Conservation (phyloP, 1,140 invertebrate species). For the Ips nitidus region DNA sequence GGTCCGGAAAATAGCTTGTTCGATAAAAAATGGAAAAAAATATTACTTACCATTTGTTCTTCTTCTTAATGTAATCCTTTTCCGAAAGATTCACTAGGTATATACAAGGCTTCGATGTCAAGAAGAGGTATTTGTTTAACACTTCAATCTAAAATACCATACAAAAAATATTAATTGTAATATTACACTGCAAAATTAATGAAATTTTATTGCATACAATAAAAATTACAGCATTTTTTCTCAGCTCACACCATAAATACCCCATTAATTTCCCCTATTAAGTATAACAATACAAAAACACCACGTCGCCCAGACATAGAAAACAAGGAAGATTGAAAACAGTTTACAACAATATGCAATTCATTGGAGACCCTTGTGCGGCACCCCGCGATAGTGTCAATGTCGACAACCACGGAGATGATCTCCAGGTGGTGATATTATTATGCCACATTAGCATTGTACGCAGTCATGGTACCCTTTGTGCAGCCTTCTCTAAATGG, state of each 20-base stretch:
- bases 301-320: conserved; percentile 13
- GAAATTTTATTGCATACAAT: no score
- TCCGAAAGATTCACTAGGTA: conserved; percentile 98
- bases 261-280: conserved; percentile 10
- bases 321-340: not conserved
- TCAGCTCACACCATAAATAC: conserved; percentile 9
- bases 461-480: conserved; percentile 32
- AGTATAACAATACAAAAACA: conserved; percentile 16
- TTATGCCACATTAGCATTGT: conserved; percentile 41
- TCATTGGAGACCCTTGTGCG: conserved; percentile 29
- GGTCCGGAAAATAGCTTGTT: not conserved
- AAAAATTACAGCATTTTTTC: not conserved
- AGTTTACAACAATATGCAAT: conserved; percentile 26
- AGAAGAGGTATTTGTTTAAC: conserved; percentile 93
- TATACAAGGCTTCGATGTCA: conserved; percentile 98
- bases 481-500: conserved; percentile 28
- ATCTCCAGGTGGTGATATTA: conserved; percentile 45
- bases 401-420: conserved; percentile 38
- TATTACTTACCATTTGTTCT: conserved; percentile 89
- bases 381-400: conserved; percentile 38
- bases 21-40: not conserved
- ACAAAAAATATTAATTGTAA: no score
- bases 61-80: conserved; percentile 98
- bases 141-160: conserved; percentile 83
- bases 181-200: no score